A percentile compares a stretch with the other conserved stretches of the same genome.
phyloP scores from a whole-genome alignment of 1,140 invertebrate species.

The Palaemon carinicauda region DNA sequence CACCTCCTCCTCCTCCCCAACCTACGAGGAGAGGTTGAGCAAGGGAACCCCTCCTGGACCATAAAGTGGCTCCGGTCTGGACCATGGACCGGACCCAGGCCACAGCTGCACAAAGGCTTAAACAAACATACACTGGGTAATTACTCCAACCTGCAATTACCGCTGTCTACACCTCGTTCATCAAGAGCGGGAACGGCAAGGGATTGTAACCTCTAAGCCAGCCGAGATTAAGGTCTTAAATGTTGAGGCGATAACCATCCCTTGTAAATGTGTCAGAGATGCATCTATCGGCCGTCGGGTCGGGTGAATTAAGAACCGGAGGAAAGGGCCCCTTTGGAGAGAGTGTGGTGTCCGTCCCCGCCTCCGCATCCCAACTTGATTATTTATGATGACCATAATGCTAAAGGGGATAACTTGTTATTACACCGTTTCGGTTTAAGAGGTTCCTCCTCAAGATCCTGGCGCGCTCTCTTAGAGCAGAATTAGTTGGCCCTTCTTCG shows the following conservation, averaged over 20 bases:
- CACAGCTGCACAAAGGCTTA: constrained; percentile 57
- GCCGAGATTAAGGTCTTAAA: not conserved
- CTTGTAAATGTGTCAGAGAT: constrained; percentile 10
- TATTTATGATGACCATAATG: constrained; percentile 57
- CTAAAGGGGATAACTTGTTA: constrained; percentile 53
- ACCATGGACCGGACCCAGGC: constrained; percentile 44
- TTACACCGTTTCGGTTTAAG: constrained; percentile 52
- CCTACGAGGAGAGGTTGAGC: not conserved
- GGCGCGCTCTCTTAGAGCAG: constrained; percentile 33
- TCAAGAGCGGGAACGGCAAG: constrained; percentile 22
- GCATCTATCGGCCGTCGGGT: constrained; percentile 48
- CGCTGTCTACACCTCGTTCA: constrained; percentile 55
- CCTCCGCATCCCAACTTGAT: constrained; percentile 24
- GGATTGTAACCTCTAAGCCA: not conserved
- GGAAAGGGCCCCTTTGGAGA: constrained; percentile 39
- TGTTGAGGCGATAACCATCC: not conserved
- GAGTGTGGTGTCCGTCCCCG: constrained; percentile 33
- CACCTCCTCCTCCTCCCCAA: not conserved
- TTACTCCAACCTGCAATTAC: constrained; percentile 57
- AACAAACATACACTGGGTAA: constrained; percentile 56
- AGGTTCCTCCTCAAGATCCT: constrained; percentile 35
- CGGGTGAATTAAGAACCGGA: constrained; percentile 52
- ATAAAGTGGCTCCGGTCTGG: constrained; percentile 37
- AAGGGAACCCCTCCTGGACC: constrained; percentile 23
- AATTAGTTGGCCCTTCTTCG: not conserved